phyloP scores from a whole-genome alignment of 2,113 vertebrate species.

The Pterocles burchelli region DNA sequence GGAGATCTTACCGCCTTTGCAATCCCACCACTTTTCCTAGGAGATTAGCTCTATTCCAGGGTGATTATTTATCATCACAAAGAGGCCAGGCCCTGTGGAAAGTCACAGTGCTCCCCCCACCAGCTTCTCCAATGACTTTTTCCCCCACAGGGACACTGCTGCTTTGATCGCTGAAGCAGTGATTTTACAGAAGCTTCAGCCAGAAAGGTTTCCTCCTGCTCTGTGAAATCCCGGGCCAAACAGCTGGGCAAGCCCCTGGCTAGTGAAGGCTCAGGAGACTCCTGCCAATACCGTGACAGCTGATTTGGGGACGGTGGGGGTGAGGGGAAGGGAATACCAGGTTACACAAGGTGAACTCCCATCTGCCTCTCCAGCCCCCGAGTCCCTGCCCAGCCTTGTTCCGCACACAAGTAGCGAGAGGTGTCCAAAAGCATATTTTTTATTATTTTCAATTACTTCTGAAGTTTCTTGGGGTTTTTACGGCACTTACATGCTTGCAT shows the following conservation, averaged over 20 bases:
- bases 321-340: neutral
- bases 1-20: neutral
- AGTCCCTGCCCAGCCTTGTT: neutral
- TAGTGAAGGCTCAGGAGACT: neutral
- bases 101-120: neutral
- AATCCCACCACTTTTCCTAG: neutral
- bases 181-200: neutral
- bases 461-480: constrained; percentile 16
- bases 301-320: neutral
- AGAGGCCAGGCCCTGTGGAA: neutral
- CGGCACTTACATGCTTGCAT: neutral
- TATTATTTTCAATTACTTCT: neutral
- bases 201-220: neutral
- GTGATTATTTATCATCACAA: neutral
- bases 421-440: neutral
- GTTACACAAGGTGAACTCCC: neutral
- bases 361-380: accelerated
- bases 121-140: neutral
- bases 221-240: neutral
- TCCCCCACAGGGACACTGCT: neutral
- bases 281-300: neutral
- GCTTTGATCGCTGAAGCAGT: neutral
- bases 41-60: neutral
- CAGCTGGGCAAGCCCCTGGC: constrained; percentile 14
- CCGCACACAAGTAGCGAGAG: neutral